These are phyloP conservation scores for Pseudomyrmex pallidus DNA, from an alignment of 1,140 invertebrate genomes.

Conservation along the genomic window DNA sequence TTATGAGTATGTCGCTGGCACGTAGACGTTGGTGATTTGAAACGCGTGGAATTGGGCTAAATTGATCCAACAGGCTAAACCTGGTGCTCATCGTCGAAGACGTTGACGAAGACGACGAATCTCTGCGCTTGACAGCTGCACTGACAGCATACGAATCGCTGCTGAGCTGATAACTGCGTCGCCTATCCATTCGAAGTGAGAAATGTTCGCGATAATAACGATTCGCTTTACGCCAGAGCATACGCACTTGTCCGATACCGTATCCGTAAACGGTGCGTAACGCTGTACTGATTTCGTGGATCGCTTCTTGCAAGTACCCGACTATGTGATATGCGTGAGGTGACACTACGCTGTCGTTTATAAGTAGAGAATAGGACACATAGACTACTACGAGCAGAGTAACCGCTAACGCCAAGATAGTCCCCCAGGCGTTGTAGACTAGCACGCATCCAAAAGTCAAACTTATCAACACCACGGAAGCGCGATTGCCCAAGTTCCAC, in stretches of 20 bases:
- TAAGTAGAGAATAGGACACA: slow-evolving; percentile 79
- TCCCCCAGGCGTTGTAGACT: slow-evolving; percentile 79
- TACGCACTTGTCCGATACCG: slow-evolving; percentile 31
- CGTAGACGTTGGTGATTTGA: neutral
- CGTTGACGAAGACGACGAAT: neutral
- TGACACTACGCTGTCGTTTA: slow-evolving; percentile 80
- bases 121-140: slow-evolving; percentile 11
- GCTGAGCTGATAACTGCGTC: slow-evolving; percentile 76
- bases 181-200: slow-evolving; percentile 68
- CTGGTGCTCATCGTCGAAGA: slow-evolving; percentile 13
- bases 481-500: slow-evolving; percentile 82
- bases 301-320: slow-evolving; percentile 64
- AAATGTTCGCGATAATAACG: slow-evolving; percentile 58
- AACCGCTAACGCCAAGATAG: slow-evolving; percentile 76
- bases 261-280: slow-evolving; percentile 6
- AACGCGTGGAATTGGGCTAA: slow-evolving; percentile 71
- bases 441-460: slow-evolving; percentile 78
- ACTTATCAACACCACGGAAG: slow-evolving; percentile 77
- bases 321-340: slow-evolving; percentile 74
- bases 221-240: slow-evolving; percentile 33
- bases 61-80: slow-evolving; percentile 59
- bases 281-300: slow-evolving; percentile 59
- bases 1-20: neutral
- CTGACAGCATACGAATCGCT: slow-evolving; percentile 60
- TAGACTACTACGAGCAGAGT: slow-evolving; percentile 77